Conservation (phyloP, 2,113 vertebrate species). For the Neofelis nebulosa region DNA sequence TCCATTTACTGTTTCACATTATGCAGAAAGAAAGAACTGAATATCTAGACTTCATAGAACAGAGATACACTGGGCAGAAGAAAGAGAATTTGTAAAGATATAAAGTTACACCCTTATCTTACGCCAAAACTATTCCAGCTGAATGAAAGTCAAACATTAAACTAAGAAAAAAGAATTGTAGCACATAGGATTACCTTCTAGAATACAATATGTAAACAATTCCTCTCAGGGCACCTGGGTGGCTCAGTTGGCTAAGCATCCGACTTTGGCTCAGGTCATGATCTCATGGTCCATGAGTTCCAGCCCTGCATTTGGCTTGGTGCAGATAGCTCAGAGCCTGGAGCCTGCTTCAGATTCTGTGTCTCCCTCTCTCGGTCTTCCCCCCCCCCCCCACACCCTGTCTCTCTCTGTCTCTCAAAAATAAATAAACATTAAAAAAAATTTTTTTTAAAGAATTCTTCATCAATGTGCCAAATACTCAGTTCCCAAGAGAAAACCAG, state of each 20-base stretch:
- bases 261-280: background rate
- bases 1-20: background rate
- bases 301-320: rapidly evolving
- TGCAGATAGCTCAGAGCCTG: no score
- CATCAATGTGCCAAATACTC: background rate
- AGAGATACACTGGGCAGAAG: background rate
- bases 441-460: background rate
- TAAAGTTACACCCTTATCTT: background rate
- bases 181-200: background rate
- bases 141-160: background rate
- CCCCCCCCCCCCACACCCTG: no score
- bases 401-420: no score
- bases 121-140: background rate
- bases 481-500: background rate
- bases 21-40: background rate
- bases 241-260: background rate
- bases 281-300: background rate
- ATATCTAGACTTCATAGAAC: background rate
- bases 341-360: background rate
- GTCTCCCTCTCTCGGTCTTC: no score
- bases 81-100: background rate
- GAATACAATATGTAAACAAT: background rate
- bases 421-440: background rate
- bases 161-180: background rate
- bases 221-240: background rate